These are phyloP conservation scores for Felis catus DNA, from an alignment of 2,113 vertebrate species.

Conservation along the genomic window DNA sequence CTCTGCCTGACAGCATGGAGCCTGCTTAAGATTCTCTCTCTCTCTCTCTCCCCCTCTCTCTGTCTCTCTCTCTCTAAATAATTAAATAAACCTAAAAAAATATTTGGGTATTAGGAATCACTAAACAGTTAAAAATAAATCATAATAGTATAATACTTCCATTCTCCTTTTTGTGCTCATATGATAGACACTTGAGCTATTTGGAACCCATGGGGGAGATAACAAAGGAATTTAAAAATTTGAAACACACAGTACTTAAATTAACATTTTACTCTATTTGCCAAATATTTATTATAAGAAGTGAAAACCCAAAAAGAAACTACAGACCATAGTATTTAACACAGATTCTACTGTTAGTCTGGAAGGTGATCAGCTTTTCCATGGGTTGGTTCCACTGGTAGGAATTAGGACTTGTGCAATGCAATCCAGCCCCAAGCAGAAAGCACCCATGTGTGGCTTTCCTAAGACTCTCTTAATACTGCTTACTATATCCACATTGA, in stretches of 20 bases:
- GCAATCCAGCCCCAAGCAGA: not conserved
- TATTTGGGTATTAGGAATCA: constrained; percentile 1
- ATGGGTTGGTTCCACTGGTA: not conserved
- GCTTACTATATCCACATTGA: not conserved
- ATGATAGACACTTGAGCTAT: constrained; percentile 58
- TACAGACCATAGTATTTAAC: constrained; percentile 10
- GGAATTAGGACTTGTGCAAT: not conserved
- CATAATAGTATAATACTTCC: constrained; percentile 36
- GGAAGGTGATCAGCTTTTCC: not conserved
- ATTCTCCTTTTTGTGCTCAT: constrained; percentile 44
- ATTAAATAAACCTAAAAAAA: too few relatives aligned
- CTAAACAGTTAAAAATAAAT: constrained; percentile 70
- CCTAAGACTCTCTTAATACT: not conserved
- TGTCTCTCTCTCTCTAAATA: too few relatives aligned
- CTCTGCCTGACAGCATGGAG: too few relatives aligned
- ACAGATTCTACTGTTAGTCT: not conserved
- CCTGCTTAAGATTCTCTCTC: too few relatives aligned
- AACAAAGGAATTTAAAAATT: constrained; percentile 28
- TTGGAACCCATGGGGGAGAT: constrained; percentile 3
- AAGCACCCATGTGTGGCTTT: not conserved
- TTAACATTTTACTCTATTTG: constrained; percentile 47
- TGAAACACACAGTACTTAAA: constrained; percentile 52
- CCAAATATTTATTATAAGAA: constrained; percentile 36
- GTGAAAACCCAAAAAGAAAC: not conserved
- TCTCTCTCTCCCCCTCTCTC: too few relatives aligned